Base-by-base conservation (phyloP, 2,888 invertebrate genomes). In the Lasioglossum zephyrum region DNA sequence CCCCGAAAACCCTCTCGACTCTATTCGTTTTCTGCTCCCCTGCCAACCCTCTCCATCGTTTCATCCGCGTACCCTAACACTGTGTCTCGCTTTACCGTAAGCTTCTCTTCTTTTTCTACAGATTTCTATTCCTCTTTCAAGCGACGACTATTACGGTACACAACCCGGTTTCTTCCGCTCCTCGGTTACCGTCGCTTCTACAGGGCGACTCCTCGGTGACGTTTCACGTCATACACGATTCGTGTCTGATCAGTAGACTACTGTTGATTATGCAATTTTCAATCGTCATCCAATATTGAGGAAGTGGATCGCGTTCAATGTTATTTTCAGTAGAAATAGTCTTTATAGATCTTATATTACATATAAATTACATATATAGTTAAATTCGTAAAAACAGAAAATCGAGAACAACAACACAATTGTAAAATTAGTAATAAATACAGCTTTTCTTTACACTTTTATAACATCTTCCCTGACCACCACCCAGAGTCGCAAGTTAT, bases 71-170 rank as follows among this genome's bases (percentile, higher is more conserved):
- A 18, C 11, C 31, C 66, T 31, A 5, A 5, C 11, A 26, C 26
- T 13, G 60, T 60, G 26, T 36, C 49, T 70, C 53, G 31, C 31
- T 8, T 53, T 70, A 41, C 53, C 26, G 57, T 47, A 11, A 66
- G 26, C 47, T 69, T 49, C 69, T 60, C 69, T 60, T 72, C 63
- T 78, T 69, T 53, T 63, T 63, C 77, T n/a, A 39, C 74, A 69
- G 74, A 75, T 73, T 60, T 60, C 73, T 69, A 69, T 74, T 74
- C 78, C 79, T 16, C 78, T 70, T 78, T 60, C 70, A 47, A 18
- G 11, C 72, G 39, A 5, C 69, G 41, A 53, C 66, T 66, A 66
- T 31, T 60, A 53, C 60, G 36, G 16, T 31, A n/a, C n/a, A 22
- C n/a, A 44, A n/a, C 26, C 36, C n/a, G 31, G 39, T 18, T 53